Percentiles rank a stretch among this genome's conserved stretches.
These are phyloP conservation scores for Melieria picta DNA, from an alignment of 2,888 invertebrate species.

Conservation along the genomic window DNA sequence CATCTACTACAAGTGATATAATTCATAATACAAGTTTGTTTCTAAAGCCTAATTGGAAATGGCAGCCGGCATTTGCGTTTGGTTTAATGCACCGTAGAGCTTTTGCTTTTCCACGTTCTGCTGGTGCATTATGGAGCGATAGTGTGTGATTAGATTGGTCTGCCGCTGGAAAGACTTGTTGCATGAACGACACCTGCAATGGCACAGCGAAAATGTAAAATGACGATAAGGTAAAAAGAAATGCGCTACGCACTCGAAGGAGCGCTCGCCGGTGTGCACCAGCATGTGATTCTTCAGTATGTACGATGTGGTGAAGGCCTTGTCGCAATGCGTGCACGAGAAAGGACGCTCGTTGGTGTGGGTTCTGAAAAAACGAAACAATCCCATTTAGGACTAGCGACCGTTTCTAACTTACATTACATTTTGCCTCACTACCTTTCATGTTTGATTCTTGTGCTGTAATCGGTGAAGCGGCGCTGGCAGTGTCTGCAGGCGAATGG, in stretches of 20 bases:
- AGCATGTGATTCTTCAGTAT: conserved; percentile 60
- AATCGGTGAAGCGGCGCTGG: conserved; percentile 55
- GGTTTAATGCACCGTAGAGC: not conserved
- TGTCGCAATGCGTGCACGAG: conserved; percentile 53
- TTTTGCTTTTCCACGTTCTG: conserved; percentile 43
- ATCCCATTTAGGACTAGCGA: not conserved
- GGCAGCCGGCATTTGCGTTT: too few relatives aligned
- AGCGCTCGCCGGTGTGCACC: conserved; percentile 57
- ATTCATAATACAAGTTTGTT: not conserved
- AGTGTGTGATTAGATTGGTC: conserved; percentile 44
- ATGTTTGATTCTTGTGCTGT: conserved; percentile 56
- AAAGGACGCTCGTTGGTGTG: conserved; percentile 60
- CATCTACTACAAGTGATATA: not conserved
- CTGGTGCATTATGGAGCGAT: conserved; percentile 44
- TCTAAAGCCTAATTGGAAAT: not conserved
- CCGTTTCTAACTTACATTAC: not conserved
- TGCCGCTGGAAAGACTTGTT: conserved; percentile 43
- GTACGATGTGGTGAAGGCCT: conserved; percentile 57
- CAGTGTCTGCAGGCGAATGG: conserved; percentile 56
- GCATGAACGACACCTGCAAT: conserved; percentile 43
- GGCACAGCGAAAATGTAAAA: conserved; percentile 4
- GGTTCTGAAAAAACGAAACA: conserved; percentile 42
- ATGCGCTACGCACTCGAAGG: conserved; percentile 48
- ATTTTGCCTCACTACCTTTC: conserved; percentile 41
- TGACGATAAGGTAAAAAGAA: not conserved